Evolutionary conservation across 2,797 vertebrate species (phyloP), one percentile per base, ranked within the genome.

Genomic region (Ambastaia sidthimunki): DNA sequence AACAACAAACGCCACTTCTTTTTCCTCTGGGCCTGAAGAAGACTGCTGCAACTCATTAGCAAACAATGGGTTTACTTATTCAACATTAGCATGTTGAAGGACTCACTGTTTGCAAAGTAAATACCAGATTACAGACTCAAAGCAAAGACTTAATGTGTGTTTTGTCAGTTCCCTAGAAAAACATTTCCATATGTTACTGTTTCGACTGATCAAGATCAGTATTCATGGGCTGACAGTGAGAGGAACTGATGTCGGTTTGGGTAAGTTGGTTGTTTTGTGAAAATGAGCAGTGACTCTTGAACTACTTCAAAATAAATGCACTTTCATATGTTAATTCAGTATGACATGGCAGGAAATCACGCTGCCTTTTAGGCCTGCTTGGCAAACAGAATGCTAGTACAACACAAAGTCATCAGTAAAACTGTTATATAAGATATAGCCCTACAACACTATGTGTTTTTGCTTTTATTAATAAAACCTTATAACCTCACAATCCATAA

Each of bases 311-410:
- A 54, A 25, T 69, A 23, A 59, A 59, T 47, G 23, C 28, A 54
- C 28, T 23, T 37, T 47, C 65, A 55, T 78, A 74, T 85, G 76
- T 85, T 76, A 65, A 68, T 80, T 78, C 15, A 54, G 86, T 83
- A 85, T 84, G 86, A 84, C 82, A 74, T 73, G 68, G 86, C 83
- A 80, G 82, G 87, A 89, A 87, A 90, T 88, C 76, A 21, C 50
- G 83, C 72, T 12, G 82, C 60, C 83, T 88, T 88, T 91, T 71
- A 84, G 82, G 86, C 87, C 80, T 85, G 83, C 70, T 60, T 87
- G 86, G 75, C 63, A 70, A 4, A 71, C 65, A 62, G 41, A 13
- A 57, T 48, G 71, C 52, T 25, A 68, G 52, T 70, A 71, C 73
- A 81, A 62, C 47, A 80, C 69, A 34, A 34, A 78, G 73, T 68